Percentiles rank a stretch among this genome's conserved stretches.
Conservation (phyloP, 2,113 vertebrate species). For the Macquaria ambigua region DNA sequence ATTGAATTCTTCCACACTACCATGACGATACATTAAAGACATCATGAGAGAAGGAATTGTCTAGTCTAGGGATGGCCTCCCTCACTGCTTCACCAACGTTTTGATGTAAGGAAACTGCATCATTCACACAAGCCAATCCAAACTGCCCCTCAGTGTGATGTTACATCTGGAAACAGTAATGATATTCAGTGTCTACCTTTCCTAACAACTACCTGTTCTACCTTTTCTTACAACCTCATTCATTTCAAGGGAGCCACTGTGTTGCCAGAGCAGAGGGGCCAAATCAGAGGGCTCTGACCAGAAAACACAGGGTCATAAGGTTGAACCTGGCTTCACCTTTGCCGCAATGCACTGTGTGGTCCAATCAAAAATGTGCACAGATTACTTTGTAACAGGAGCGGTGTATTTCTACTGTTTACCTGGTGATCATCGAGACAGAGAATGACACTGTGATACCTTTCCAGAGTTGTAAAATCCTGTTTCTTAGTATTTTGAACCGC, state of each 20-base stretch:
- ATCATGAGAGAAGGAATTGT: background rate
- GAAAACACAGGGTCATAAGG: background rate
- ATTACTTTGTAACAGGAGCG: background rate
- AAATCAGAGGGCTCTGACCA: background rate
- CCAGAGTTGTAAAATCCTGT: background rate
- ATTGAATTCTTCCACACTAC: background rate
- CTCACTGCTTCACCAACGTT: background rate
- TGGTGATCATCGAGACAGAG: background rate
- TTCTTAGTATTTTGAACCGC: background rate
- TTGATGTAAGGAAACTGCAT: too few relatives aligned
- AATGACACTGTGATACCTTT: background rate
- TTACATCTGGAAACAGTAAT: background rate
- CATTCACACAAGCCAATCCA: background rate
- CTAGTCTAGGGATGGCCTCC: background rate
- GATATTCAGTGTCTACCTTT: background rate
- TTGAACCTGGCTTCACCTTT: background rate
- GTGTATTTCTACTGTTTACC: too few relatives aligned
- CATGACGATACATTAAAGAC: too few relatives aligned
- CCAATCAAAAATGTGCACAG: background rate
- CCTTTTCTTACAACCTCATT: background rate
- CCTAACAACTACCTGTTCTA: background rate
- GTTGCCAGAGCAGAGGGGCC: background rate
- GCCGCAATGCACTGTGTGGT: background rate
- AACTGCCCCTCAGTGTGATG: background rate
- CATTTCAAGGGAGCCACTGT: background rate